These are phyloP conservation scores for Daphoenositta chrysoptera DNA, from an alignment of 2,113 vertebrate species.

Conservation along the genomic window DNA sequence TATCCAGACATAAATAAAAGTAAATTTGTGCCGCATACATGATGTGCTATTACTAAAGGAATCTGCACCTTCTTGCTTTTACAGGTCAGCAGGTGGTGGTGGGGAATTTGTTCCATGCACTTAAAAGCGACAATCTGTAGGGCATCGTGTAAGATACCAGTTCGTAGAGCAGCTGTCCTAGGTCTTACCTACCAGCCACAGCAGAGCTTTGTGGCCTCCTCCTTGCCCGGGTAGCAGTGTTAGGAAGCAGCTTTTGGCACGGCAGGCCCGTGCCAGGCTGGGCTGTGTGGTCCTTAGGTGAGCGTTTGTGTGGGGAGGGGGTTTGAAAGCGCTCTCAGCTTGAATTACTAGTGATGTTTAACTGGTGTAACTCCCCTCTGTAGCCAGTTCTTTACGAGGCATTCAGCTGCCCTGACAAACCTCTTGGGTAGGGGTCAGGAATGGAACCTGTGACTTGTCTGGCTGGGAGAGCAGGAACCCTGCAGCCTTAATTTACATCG, in stretches of 20 bases:
- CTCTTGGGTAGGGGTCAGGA: neutral
- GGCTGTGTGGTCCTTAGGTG: fast-evolving
- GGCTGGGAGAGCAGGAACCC: neutral
- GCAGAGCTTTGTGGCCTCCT: neutral
- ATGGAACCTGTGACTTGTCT: neutral
- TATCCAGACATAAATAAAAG: neutral
- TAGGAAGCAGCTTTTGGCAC: neutral
- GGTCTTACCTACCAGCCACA: neutral
- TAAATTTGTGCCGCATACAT: neutral
- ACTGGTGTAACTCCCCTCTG: neutral
- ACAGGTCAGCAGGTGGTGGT: neutral
- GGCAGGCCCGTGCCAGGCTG: neutral
- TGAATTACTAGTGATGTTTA: neutral
- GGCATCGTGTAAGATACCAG: too few species aligned
- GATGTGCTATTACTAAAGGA: neutral
- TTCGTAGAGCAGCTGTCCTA: neutral
- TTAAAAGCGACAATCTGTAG: fast-evolving
- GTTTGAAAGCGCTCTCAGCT: neutral
- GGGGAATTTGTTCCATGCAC: fast-evolving
- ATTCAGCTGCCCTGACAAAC: neutral
- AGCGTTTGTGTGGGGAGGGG: neutral
- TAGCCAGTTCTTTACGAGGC: neutral
- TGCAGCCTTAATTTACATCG: neutral
- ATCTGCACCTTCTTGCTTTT: neutral
- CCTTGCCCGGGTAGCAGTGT: neutral